Conservation (phyloP, 2,113 vertebrate species). For the Nibea coibor region DNA sequence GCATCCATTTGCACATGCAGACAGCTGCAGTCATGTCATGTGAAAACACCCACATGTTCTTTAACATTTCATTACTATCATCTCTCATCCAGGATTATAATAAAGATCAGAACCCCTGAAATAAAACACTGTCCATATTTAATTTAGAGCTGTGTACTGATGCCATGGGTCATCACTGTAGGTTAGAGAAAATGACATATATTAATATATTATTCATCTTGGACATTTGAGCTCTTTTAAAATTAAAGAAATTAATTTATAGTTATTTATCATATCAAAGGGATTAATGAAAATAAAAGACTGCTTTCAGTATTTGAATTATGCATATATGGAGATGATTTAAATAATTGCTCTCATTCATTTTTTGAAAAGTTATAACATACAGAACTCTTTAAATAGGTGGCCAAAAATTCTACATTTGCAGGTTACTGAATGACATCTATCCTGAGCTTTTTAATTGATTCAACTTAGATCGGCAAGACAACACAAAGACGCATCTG, state of each 20-base stretch:
- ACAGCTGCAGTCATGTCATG: slow-evolving; percentile 14
- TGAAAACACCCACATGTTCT: slow-evolving; percentile 26
- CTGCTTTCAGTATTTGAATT: slow-evolving; percentile 16
- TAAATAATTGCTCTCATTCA: slow-evolving; percentile 30
- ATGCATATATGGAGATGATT: slow-evolving; percentile 26
- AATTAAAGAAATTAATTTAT: slow-evolving; percentile 38
- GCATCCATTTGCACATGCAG: slow-evolving; percentile 22
- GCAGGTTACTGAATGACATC: slow-evolving; percentile 68
- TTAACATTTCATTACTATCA: slow-evolving; percentile 16
- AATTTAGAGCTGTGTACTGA: slow-evolving; percentile 19
- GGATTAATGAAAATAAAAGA: slow-evolving; percentile 12
- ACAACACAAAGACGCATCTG: slow-evolving; percentile 57
- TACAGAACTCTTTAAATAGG: slow-evolving; percentile 39
- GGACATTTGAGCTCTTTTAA: slow-evolving; percentile 39
- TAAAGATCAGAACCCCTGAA: slow-evolving; percentile 10
- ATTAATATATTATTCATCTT: slow-evolving; percentile 51
- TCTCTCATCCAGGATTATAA: slow-evolving; percentile 15
- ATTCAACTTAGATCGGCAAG: slow-evolving; percentile 59
- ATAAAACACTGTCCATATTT: slow-evolving; percentile 8
- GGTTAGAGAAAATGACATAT: slow-evolving; percentile 45
- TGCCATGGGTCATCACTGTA: slow-evolving; percentile 36
- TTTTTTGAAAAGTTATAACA: slow-evolving; percentile 47
- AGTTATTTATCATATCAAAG: slow-evolving; percentile 12
- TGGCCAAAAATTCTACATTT: slow-evolving; percentile 59
- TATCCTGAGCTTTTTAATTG: slow-evolving; percentile 84